phyloP scores from a whole-genome alignment of 1,140 invertebrate genomes.

The Homalodisca vitripennis region DNA sequence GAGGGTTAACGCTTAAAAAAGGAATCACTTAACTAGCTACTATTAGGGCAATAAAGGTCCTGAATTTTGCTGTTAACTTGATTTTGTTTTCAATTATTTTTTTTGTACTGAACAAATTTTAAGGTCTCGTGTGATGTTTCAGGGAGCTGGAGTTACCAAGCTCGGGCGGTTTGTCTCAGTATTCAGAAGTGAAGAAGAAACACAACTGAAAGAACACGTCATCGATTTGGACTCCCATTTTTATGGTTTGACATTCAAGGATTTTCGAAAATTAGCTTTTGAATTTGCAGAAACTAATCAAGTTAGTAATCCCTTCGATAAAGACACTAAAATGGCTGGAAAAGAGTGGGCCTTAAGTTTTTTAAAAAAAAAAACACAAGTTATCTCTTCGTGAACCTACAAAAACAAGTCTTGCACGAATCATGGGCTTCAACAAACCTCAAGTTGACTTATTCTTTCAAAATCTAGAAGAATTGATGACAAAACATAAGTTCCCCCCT shows the following conservation, averaged over 20 bases:
- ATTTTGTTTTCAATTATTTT: too few relatives aligned
- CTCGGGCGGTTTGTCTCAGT: constrained; percentile 10
- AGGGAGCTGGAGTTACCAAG: constrained; percentile 12
- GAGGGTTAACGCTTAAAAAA: too few relatives aligned
- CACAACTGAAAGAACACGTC: constrained; percentile 12
- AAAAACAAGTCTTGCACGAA: neutral
- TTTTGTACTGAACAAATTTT: too few relatives aligned
- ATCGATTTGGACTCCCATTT: constrained; percentile 12
- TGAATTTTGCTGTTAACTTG: too few relatives aligned
- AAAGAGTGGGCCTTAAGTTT: neutral
- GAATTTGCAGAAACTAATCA: constrained; percentile 6
- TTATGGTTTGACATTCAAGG: constrained; percentile 22
- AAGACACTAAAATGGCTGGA: neutral
- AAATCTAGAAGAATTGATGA: too few relatives aligned
- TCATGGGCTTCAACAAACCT: neutral
- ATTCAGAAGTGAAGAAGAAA: neutral
- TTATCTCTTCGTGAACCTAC: neutral
- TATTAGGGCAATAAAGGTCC: too few relatives aligned
- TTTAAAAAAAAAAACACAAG: constrained; percentile 10
- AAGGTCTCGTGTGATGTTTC: too few relatives aligned
- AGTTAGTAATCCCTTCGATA: neutral
- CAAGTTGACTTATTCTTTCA: too few relatives aligned
- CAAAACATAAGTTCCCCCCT: too few relatives aligned
- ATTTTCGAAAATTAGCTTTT: constrained; percentile 17
- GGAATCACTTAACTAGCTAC: too few relatives aligned